Evolutionary conservation across 2,113 vertebrate species (phyloP).

Genomic region (Pteropus alecto): DNA sequence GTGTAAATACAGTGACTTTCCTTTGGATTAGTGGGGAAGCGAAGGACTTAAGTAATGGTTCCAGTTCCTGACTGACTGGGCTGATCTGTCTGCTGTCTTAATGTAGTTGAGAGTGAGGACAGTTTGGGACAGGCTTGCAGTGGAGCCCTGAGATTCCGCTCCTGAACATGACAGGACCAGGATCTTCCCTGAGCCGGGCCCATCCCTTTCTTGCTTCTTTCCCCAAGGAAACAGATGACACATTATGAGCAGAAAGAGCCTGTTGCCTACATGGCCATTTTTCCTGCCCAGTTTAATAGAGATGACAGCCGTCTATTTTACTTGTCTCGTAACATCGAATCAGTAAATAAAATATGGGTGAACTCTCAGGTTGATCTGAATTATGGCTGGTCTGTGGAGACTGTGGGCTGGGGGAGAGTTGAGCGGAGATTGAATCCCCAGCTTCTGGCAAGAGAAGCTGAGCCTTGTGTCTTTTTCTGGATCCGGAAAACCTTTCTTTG

Average conservation of each 20-base stretch:
- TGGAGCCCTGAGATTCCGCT: neutral
- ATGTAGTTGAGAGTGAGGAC: neutral
- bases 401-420: constrained; percentile 49
- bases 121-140: neutral
- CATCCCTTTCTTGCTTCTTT: neutral
- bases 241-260: constrained; percentile 36
- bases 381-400: constrained; percentile 73
- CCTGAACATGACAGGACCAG: neutral
- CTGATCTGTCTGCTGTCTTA: neutral
- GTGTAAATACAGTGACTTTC: neutral
- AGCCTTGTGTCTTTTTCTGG: constrained; percentile 2
- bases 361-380: constrained; percentile 80
- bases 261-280: constrained; percentile 72
- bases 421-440: constrained; percentile 6
- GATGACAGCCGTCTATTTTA: constrained; percentile 79
- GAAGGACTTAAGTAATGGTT: neutral
- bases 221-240: constrained; percentile 31
- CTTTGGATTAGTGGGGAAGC: neutral
- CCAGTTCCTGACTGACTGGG: neutral
- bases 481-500: neutral
- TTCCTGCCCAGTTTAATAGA: constrained; percentile 79
- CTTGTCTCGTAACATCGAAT: constrained; percentile 77
- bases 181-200: neutral
- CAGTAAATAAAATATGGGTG: constrained; percentile 84
- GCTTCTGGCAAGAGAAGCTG: constrained; percentile 20